Evolutionary conservation across 1,140 invertebrate species (phyloP).

Genomic region (Holcopasites calliopsidis): DNA sequence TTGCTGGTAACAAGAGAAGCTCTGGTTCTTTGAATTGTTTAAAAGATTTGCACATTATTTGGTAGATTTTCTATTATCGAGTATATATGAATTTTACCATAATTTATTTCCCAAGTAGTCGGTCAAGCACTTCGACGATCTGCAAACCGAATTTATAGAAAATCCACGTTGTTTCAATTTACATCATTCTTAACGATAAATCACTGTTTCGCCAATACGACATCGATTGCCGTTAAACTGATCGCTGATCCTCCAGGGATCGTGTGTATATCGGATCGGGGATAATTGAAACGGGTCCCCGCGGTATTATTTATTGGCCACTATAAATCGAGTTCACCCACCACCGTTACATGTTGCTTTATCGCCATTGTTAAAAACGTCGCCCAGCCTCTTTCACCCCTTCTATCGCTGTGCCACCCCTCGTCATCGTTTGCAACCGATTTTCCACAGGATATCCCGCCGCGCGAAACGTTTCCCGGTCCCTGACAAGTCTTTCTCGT

Average conservation of each 20-base stretch:
- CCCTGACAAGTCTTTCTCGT: neutral
- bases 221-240: constrained; percentile 50
- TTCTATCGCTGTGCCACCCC: neutral
- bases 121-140: too few species aligned
- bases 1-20: neutral
- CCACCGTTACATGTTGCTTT: constrained; percentile 42
- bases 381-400: constrained; percentile 4
- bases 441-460: constrained; percentile 15
- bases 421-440: constrained; percentile 5
- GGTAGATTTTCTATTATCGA: too few species aligned
- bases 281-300: constrained; percentile 65
- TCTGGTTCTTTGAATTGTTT: neutral
- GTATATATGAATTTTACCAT: too few species aligned
- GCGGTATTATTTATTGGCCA: constrained; percentile 60
- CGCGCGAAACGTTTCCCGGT: neutral
- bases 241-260: constrained; percentile 52
- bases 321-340: constrained; percentile 66
- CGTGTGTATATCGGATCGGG: constrained; percentile 46
- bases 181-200: too few species aligned
- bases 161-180: too few species aligned
- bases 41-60: neutral
- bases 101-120: too few species aligned
- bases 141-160: too few species aligned
- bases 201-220: too few species aligned
- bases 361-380: constrained; percentile 54